phyloP scores from a whole-genome alignment of 2,888 invertebrate species.

The Disparrhopalites patrizii region DNA sequence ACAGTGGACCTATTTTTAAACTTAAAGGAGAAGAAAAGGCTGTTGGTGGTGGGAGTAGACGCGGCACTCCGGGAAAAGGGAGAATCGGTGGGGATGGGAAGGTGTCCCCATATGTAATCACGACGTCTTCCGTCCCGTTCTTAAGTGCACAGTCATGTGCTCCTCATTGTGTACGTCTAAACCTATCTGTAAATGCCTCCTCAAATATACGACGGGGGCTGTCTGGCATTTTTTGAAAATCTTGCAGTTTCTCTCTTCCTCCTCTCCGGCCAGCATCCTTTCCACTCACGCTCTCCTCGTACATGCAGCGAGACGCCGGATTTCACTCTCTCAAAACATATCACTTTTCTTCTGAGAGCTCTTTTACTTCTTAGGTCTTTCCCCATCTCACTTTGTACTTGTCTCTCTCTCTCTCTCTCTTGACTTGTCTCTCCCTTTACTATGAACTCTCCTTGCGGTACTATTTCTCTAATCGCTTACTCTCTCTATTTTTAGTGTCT shows the following conservation, averaged over 20 bases:
- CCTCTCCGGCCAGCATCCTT: background rate
- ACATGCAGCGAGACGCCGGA: too few relatives aligned
- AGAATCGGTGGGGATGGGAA: background rate
- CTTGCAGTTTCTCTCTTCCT: background rate
- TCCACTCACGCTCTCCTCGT: too few relatives aligned
- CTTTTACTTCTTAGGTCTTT: constrained; percentile 4
- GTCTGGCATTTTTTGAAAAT: too few relatives aligned
- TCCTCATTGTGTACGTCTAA: too few relatives aligned
- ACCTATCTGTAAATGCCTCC: too few relatives aligned
- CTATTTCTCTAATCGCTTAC: background rate
- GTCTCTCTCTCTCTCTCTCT: background rate
- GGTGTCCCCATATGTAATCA: too few relatives aligned
- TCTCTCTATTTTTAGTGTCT: too few relatives aligned
- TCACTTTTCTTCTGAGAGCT: constrained; percentile 3
- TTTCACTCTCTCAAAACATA: too few relatives aligned
- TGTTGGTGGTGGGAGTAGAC: background rate
- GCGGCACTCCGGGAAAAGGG: background rate
- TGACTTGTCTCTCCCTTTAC: background rate
- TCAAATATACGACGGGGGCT: too few relatives aligned
- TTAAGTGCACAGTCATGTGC: too few relatives aligned
- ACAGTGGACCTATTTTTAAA: constrained; percentile 27
- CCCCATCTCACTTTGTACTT: background rate
- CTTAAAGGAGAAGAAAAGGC: background rate
- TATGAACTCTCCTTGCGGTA: background rate
- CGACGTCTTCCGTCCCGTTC: too few relatives aligned